Conservation (phyloP, 2,888 invertebrate genomes). For the Chaetogeoica ovagalla region DNA sequence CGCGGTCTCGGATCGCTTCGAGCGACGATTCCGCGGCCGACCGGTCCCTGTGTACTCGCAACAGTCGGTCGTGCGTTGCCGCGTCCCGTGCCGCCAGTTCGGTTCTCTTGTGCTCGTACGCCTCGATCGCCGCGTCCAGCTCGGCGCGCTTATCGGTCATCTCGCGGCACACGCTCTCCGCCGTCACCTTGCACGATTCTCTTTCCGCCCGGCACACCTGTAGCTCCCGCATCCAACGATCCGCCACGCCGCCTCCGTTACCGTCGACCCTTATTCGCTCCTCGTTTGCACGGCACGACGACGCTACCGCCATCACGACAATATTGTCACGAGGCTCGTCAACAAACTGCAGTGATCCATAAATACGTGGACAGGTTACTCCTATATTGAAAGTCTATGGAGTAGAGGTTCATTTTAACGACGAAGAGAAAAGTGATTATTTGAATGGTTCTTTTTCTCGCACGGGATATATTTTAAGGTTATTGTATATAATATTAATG, state of each 20-base stretch:
- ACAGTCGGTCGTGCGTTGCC: not conserved
- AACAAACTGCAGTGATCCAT: too few relatives aligned
- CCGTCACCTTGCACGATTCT: not conserved
- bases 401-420: too few relatives aligned
- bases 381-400: too few relatives aligned
- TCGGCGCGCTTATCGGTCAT: not conserved
- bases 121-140: slow-evolving; percentile 8
- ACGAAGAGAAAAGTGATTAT: too few relatives aligned
- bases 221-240: not conserved
- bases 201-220: slow-evolving; percentile 25
- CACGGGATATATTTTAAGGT: too few relatives aligned
- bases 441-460: too few relatives aligned
- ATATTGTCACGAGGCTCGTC: too few relatives aligned
- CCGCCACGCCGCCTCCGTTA: not conserved
- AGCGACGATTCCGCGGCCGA: not conserved
- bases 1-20: not conserved
- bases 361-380: too few relatives aligned
- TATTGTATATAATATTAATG: too few relatives aligned
- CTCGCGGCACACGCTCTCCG: not conserved
- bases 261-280: too few relatives aligned
- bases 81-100: slow-evolving; percentile 1
- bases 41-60: not conserved
- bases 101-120: not conserved
- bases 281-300: too few relatives aligned
- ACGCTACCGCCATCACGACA: too few relatives aligned